Evolutionary conservation across 2,888 invertebrate genomes (phyloP), one percentile per base, ranked within the genome.

Genomic region (Crioceris asparagi): DNA sequence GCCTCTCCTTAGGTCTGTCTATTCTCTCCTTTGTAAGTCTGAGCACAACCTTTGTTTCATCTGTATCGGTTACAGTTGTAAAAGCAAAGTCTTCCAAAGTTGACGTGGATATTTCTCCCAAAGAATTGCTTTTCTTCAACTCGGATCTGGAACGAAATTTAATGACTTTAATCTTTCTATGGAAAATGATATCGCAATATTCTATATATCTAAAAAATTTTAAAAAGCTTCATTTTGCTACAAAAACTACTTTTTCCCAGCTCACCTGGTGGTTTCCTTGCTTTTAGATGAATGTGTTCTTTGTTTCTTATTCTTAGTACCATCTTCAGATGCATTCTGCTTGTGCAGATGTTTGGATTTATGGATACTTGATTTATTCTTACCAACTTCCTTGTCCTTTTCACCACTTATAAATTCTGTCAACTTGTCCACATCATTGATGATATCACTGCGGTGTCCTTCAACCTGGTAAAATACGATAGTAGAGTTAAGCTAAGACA

Each of bases 81-180:
- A 47, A 46, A 17, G 46, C 45, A 17, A 59, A 46, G 32, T 48
- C 52, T 38, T 53, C 53, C 41, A 52, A 38, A 35, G 55, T 47
- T 39, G 81, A 77, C 49, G 80, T 78, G 32, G 83, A 83, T 31
- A 85, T 74, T 65, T 87, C 87, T 61, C 86, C 85, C 51, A 87
- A 66, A 18, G 85, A 85, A 57, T 49, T 46, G 35, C 46, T 49
- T 36, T 50, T 51, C 41, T 52, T 52, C 23, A 66, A 56, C 36
- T 60, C 59, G n/a, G 61, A 48, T 43, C 63, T 64, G n/a, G 41
- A 27, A 27, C 6, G 15, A 11, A 4, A 27, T 4, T 14, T n/a
- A n/a, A n/a, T 40, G 58, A 43, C 48, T 33, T 51, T 51, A 17
- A 33, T 19, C 16, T 29, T 29, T 16, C n/a, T 4, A 17, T 10